Conservation (phyloP, 2,888 invertebrate species). For the Gymnosoma rotundatum region DNA sequence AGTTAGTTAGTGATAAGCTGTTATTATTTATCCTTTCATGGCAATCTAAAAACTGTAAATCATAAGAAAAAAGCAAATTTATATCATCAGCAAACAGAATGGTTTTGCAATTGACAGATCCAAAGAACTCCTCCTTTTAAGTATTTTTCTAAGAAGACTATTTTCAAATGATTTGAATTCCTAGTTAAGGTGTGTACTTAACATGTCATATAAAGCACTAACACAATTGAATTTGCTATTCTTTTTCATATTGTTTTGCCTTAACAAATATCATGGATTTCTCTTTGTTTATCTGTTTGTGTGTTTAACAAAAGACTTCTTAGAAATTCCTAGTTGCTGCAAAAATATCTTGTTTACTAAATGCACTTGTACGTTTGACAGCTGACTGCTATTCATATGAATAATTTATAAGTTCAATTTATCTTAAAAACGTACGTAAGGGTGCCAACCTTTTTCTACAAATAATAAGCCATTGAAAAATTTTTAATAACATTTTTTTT, state of each 20-base stretch:
- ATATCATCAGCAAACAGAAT: no score
- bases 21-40: no score
- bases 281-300: conserved; percentile 10
- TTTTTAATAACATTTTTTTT: no score
- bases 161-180: conserved; percentile 48
- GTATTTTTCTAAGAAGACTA: not conserved
- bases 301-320: conserved; percentile 37
- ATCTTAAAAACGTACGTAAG: not conserved
- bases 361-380: conserved; percentile 44
- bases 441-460: not conserved
- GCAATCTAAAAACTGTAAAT: no score
- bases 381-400: not conserved
- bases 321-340: not conserved
- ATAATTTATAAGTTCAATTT: not conserved
- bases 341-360: conserved; percentile 52
- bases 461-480: no score
- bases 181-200: conserved; percentile 16
- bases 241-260: conserved; percentile 10
- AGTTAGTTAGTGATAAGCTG: no score
- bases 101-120: no score
- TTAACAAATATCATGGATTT: conserved; percentile 54
- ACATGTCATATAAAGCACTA: conserved; percentile 17
- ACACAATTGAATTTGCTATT: conserved; percentile 22
- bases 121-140: no score
- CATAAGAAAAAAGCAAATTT: no score